Base-by-base conservation (phyloP, 2,113 vertebrate species). In the Notechis scutatus region DNA sequence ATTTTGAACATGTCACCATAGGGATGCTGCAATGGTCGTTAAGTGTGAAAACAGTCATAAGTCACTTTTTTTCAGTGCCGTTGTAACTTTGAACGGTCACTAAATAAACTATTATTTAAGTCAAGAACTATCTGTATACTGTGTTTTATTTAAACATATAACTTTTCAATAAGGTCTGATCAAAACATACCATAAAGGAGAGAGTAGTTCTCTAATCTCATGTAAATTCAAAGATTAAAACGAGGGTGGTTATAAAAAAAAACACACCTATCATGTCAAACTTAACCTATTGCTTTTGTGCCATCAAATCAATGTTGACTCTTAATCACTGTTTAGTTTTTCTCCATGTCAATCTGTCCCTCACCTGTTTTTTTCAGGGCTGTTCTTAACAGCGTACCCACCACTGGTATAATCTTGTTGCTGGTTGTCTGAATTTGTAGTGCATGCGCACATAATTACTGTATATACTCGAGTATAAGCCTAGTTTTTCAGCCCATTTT, bases 391-490 rank as follows among this genome's bases (percentile, higher is more conserved):
- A 74, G n/a, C 6, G 15, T 34, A 74, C 5, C 69, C 69, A 74
- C 34, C 69, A 20, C n/a, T 34, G n/a, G n/a, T 39, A 3, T 34
- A 74, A 20, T 34, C 69, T 81, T 81, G 15, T 5, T 39, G 34
- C 6, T 81, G 4, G n/a, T 81, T 39, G 6, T 20, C n/a, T 18
- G n/a, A 39, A 39, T 74, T 7, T 74, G n/a, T 39, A 74, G 15
- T 18, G 64, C 18, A 0, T 39, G 6, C 0, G 0, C 5, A 42
- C 26, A 91, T 18, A 29, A 61, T 15, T 18, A 29, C 39, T n/a
- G n/a, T n/a, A n/a, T n/a, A n/a, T n/a, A n/a, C n/a, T n/a, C n/a
- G n/a, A n/a, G n/a, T n/a, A n/a, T n/a, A n/a, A n/a, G n/a, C n/a
- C n/a, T n/a, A n/a, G n/a, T n/a, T n/a, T n/a, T n/a, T n/a, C n/a